These are phyloP conservation scores for Yponomeuta malinellus DNA, from an alignment of 2,888 invertebrate genomes.

Conservation along the genomic window DNA sequence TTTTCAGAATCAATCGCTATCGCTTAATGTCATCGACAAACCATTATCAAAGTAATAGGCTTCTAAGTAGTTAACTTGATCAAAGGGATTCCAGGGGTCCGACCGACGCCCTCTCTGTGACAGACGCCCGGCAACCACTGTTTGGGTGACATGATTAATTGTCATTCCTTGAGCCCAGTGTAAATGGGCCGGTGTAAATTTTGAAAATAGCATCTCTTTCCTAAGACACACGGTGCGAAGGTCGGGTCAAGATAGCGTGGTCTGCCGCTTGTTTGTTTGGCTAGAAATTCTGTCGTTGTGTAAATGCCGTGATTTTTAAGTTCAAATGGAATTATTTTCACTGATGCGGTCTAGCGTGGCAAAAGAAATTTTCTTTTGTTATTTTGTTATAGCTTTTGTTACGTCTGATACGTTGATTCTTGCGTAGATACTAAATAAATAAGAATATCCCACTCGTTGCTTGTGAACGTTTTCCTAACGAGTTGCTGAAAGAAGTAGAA, in stretches of 20 bases:
- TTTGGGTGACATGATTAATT: constrained; percentile 14
- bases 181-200: neutral
- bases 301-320: neutral
- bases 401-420: too few relatives aligned
- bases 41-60: constrained; percentile 25
- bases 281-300: neutral
- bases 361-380: too few relatives aligned
- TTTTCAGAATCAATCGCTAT: neutral
- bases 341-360: too few relatives aligned
- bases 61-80: constrained; percentile 24
- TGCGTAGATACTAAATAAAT: too few relatives aligned
- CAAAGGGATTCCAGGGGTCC: neutral
- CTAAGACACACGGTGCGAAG: neutral
- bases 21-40: neutral
- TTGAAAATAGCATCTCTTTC: neutral
- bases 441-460: too few relatives aligned
- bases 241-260: neutral
- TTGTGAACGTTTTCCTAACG: too few relatives aligned
- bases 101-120: neutral
- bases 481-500: too few relatives aligned
- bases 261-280: neutral
- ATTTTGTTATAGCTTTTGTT: too few relatives aligned
- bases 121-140: constrained; percentile 5
- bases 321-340: neutral
- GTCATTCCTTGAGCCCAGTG: neutral